phyloP scores from a whole-genome alignment of 2,113 vertebrate species.

The Cyprinodon brontotheroides region DNA sequence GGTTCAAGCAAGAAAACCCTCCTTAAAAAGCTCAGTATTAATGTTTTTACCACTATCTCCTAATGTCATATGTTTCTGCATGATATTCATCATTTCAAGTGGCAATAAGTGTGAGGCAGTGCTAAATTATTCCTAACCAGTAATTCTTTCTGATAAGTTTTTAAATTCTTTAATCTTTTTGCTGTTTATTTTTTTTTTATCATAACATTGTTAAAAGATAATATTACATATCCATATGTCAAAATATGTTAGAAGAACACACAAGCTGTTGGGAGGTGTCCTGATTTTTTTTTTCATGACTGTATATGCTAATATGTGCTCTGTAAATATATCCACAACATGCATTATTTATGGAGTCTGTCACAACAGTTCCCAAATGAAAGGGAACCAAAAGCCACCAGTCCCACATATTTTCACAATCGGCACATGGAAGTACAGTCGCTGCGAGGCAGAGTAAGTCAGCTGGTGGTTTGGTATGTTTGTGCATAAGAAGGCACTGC shows the following conservation, averaged over 20 bases:
- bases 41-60: background rate
- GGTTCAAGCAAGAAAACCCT: no score
- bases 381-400: slow-evolving; percentile 52
- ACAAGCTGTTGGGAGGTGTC: background rate
- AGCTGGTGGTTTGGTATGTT: slow-evolving; percentile 13
- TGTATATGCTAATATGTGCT: slow-evolving; percentile 43
- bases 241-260: background rate
- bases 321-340: slow-evolving; percentile 65
- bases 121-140: no score
- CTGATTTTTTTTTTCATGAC: background rate
- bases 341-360: slow-evolving; percentile 64
- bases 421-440: slow-evolving; percentile 23
- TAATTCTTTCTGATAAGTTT: no score
- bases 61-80: background rate
- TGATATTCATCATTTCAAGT: no score
- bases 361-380: slow-evolving; percentile 60
- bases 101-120: no score
- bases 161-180: no score
- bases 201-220: background rate
- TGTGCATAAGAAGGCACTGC: slow-evolving; percentile 2
- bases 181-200: background rate
- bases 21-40: background rate
- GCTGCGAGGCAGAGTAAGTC: slow-evolving; percentile 7
- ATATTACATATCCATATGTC: background rate
- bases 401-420: slow-evolving; percentile 49